phyloP scores from a whole-genome alignment of 2,113 vertebrate species.

The Trichomycterus rosablanca region DNA sequence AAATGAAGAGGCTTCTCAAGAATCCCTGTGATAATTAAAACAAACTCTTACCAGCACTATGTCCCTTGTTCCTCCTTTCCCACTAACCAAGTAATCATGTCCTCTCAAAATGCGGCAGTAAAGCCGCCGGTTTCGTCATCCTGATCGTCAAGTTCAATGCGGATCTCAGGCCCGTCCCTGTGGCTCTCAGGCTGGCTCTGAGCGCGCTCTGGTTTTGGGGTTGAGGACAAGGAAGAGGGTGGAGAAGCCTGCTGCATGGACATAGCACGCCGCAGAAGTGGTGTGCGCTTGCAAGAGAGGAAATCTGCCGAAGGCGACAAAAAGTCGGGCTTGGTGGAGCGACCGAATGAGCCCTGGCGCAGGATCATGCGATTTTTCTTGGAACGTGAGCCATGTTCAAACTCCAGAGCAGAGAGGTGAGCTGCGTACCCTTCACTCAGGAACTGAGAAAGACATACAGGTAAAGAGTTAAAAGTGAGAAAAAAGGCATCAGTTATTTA shows the following conservation, averaged over 20 bases:
- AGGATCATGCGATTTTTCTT: slow-evolving; percentile 82
- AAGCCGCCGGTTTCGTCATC: slow-evolving; percentile 24
- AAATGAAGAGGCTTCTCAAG: no score
- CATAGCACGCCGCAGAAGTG: slow-evolving; percentile 77
- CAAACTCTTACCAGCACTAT: background rate
- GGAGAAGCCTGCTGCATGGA: slow-evolving; percentile 81
- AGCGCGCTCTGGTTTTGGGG: slow-evolving; percentile 82
- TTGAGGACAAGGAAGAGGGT: slow-evolving; percentile 55
- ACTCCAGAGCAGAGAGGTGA: slow-evolving; percentile 76
- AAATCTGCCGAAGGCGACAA: slow-evolving; percentile 52
- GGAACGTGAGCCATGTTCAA: slow-evolving; percentile 73
- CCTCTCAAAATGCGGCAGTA: slow-evolving; percentile 21
- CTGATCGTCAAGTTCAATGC: slow-evolving; percentile 33
- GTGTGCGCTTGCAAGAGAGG: slow-evolving; percentile 70
- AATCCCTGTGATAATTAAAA: no score
- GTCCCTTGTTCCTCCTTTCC: background rate
- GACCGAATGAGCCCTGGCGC: slow-evolving; percentile 80
- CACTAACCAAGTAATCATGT: no score
- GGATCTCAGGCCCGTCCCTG: slow-evolving; percentile 60
- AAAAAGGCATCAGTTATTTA: background rate
- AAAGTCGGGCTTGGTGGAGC: slow-evolving; percentile 78
- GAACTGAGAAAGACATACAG: slow-evolving; percentile 63
- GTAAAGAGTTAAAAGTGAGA: background rate
- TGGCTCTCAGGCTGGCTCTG: slow-evolving; percentile 85
- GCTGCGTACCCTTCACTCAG: slow-evolving; percentile 81